Evolutionary conservation across 1,140 invertebrate genomes (phyloP).

Genomic region (Chelonus insularis): DNA sequence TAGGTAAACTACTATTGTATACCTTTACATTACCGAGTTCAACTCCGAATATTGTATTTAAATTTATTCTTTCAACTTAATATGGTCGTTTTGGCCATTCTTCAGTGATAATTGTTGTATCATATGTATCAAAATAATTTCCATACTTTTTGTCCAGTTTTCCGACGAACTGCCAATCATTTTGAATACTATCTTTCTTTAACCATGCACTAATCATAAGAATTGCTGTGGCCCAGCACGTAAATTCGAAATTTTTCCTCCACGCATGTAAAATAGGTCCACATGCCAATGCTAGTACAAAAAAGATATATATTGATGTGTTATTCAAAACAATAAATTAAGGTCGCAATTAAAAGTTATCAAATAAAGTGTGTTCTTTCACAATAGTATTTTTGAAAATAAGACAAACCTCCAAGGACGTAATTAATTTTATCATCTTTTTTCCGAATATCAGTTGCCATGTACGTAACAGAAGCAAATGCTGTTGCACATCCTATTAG

Average conservation of each 20-base stretch:
- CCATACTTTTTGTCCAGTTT: constrained; percentile 29
- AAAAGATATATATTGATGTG: too few species aligned
- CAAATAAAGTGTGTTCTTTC: too few species aligned
- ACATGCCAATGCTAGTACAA: constrained; percentile 34
- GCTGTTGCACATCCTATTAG: constrained; percentile 66
- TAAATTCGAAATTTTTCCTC: constrained; percentile 35
- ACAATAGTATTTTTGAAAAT: not conserved
- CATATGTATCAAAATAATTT: constrained; percentile 15
- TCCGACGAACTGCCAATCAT: constrained; percentile 62
- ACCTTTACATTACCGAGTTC: too few species aligned
- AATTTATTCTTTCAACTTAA: too few species aligned
- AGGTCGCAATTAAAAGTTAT: too few species aligned
- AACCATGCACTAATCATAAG: constrained; percentile 60
- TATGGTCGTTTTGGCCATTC: constrained; percentile 21
- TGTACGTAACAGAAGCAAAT: constrained; percentile 66
- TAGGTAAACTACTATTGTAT: too few species aligned
- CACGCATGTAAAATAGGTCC: constrained; percentile 33
- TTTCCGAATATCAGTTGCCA: constrained; percentile 62
- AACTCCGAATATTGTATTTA: too few species aligned
- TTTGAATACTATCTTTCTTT: constrained; percentile 63
- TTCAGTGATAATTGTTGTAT: constrained; percentile 6
- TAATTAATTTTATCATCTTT: constrained; percentile 66
- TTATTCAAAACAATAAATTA: too few species aligned
- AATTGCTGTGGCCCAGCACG: constrained; percentile 35
- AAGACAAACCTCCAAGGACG: constrained; percentile 39